Percentiles rank a stretch among this genome's conserved stretches.
Conservation (phyloP, 2,888 invertebrate species). For the Diogma glabrata region DNA sequence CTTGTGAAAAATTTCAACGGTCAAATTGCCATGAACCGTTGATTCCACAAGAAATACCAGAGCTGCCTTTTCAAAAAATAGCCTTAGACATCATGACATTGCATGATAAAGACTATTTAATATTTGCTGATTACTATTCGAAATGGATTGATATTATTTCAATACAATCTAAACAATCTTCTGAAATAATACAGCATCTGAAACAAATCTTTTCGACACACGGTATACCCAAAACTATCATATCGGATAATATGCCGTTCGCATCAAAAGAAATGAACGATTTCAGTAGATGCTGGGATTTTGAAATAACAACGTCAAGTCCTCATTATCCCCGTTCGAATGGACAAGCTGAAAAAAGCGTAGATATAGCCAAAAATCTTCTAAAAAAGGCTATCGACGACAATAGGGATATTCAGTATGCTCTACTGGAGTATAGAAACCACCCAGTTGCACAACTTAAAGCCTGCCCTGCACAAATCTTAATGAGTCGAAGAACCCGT, state of each 20-base stretch:
- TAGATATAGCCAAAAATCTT: background rate
- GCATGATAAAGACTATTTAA: too few species aligned
- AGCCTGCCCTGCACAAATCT: background rate
- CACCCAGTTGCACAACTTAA: background rate
- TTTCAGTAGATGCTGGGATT: background rate
- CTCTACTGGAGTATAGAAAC: background rate
- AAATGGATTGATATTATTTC: constrained; percentile 15
- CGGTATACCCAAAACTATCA: too few species aligned
- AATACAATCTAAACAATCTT: constrained; percentile 5
- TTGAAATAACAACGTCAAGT: background rate
- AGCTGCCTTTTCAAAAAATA: too few species aligned
- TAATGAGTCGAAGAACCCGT: background rate
- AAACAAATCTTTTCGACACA: constrained; percentile 15
- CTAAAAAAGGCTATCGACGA: background rate
- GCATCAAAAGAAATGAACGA: background rate
- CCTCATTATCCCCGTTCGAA: background rate
- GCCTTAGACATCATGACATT: too few species aligned
- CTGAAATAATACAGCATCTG: constrained; percentile 12
- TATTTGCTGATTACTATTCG: too few species aligned
- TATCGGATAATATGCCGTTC: too few species aligned
- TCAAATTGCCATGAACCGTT: too few species aligned
- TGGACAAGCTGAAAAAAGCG: background rate
- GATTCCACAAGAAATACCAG: too few species aligned
- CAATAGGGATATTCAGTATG: background rate
- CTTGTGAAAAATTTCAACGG: too few species aligned